Evolutionary conservation across 2,888 invertebrate species (phyloP), one percentile per base, ranked within the genome.

Genomic region (Leistus spinibarbis): DNA sequence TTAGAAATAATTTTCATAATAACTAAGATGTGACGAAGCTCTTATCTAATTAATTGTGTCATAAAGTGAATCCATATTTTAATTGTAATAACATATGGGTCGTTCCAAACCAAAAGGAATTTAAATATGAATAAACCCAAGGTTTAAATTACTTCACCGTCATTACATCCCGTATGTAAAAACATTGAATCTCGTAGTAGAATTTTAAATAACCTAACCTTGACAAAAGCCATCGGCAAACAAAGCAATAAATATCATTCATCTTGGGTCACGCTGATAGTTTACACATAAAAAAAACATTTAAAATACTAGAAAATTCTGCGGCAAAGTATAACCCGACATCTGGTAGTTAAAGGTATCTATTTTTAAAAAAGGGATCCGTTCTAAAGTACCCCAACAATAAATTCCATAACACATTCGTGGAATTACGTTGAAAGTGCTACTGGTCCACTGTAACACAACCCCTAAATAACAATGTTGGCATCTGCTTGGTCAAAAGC

Each of bases 331-430:
- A n/a, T 24, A 24, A 2, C 2, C 2, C 2, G 24, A 22, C 72
- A 72, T 72, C 72, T 72, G 72, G 13, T 17, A 17, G 65, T 72
- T 20, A 27, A 65, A 66, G 27, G 72, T 54, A 23, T 72, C 72
- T 72, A 72, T 72, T 72, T 72, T 72, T 16, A 53, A 22, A 56
- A 60, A 54, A 72, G 56, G 72, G 65, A 72, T 17, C 4, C 23
- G 20, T 54, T n/a, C 64, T 23, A 22, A 63, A 71, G 22, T 54
- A 17, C 2, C 20, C 60, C 66, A 72, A 17, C 22, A 57, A 65
- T 60, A 40, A 54, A 24, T 19, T 70, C 40, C 19, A 63, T 22
- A 63, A 10, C 17, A 24, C 17, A 20, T 16, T 9, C 27, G 13
- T 65, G 17, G 20, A 54, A 20, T n/a, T 17, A 66, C 19, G 23